Percentiles rank a stretch among this genome's conserved stretches.
Evolutionary conservation across 2,797 vertebrate genomes (phyloP).

Genomic region (Sebastes aleutianus): DNA sequence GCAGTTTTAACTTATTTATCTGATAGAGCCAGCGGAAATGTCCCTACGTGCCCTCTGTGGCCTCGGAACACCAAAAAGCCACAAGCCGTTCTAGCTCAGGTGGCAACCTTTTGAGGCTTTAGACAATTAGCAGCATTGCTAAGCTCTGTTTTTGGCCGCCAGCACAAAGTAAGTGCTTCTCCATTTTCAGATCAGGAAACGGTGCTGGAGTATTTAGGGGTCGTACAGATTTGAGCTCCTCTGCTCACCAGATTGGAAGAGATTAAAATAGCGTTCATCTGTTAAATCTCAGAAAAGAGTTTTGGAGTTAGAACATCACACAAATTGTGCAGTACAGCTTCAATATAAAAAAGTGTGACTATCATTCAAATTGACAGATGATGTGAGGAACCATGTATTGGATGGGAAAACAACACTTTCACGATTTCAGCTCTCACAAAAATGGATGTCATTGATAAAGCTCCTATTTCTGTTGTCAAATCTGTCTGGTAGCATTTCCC

Average conservation of each 20-base stretch:
- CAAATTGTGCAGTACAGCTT: not conserved
- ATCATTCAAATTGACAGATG: constrained; percentile 22
- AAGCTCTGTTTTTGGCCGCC: constrained; percentile 66
- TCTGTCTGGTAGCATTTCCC: constrained; percentile 14
- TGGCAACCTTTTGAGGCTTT: constrained; percentile 70
- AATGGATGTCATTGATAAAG: constrained; percentile 37
- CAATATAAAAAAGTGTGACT: not conserved
- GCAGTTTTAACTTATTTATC: constrained; percentile 78
- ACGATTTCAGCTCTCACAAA: constrained; percentile 20
- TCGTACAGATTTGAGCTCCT: constrained; percentile 17
- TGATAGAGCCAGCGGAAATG: constrained; percentile 71
- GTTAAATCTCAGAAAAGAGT: constrained; percentile 27
- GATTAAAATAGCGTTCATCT: constrained; percentile 35
- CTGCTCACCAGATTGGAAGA: constrained; percentile 25
- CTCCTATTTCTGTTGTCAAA: constrained; percentile 33
- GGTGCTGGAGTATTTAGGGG: constrained; percentile 15
- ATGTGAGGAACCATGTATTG: constrained; percentile 8
- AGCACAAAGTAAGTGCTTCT: constrained; percentile 50
- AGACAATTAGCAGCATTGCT: constrained; percentile 69
- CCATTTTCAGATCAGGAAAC: constrained; percentile 53
- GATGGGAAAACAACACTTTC: not conserved
- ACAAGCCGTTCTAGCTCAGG: constrained; percentile 62
- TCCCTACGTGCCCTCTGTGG: constrained; percentile 58
- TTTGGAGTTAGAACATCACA: not conserved
- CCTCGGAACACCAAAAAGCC: constrained; percentile 64